Percentiles rank a stretch among this genome's conserved stretches.
These are phyloP conservation scores for Mus caroli DNA, from an alignment of 2,797 vertebrate species.

Conservation along the genomic window DNA sequence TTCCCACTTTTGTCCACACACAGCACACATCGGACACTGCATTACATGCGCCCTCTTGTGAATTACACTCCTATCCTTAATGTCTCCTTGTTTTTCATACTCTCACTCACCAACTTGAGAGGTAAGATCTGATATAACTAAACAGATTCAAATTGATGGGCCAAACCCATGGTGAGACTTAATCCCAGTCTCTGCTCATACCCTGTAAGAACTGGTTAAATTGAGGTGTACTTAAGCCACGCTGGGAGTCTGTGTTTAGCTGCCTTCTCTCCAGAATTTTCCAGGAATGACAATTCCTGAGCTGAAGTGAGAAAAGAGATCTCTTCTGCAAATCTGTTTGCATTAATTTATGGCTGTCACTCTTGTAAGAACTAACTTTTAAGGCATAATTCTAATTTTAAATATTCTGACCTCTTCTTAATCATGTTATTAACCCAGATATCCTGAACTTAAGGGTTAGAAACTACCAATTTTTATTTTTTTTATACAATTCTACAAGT, in stretches of 20 bases:
- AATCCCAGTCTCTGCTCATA: not conserved
- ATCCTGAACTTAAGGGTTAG: not conserved
- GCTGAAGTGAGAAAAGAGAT: not conserved
- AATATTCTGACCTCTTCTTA: conserved; percentile 6
- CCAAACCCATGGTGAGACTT: not conserved
- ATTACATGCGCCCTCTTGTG: not conserved
- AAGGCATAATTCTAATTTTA: conserved; percentile 33
- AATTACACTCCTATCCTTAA: conserved; percentile 15
- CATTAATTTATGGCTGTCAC: not conserved
- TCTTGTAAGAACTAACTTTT: conserved; percentile 40
- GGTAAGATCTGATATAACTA: not conserved
- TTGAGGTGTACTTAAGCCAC: not conserved
- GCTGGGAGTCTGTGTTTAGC: not conserved
- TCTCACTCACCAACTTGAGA: not conserved
- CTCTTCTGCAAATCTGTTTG: not conserved
- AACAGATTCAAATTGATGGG: not conserved
- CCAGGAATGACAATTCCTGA: not conserved
- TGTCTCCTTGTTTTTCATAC: conserved; percentile 47
- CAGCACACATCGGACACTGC: not conserved
- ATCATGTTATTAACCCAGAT: not conserved
- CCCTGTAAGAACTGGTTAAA: not conserved
- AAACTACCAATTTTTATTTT: not conserved
- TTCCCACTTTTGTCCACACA: not conserved
- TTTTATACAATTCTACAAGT: conserved; percentile 1
- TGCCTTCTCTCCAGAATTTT: not conserved